phyloP scores from a whole-genome alignment of 2,888 invertebrate genomes.

The Coremacera marginata region DNA sequence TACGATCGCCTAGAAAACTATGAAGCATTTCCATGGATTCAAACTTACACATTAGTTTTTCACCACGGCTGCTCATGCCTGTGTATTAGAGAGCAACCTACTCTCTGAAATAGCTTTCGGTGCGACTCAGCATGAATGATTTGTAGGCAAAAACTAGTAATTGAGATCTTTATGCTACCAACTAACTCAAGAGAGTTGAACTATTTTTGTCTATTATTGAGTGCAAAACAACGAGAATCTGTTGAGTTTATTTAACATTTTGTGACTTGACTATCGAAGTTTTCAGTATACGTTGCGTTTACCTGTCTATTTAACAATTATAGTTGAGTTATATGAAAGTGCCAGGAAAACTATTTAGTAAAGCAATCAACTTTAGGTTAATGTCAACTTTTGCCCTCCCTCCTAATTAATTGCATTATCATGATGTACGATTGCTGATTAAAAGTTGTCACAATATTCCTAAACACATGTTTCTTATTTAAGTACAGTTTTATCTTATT shows the following conservation, averaged over 20 bases:
- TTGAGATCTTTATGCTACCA: not conserved
- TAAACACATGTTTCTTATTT: no score
- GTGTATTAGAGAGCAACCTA: slow-evolving; percentile 35
- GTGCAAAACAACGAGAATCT: not conserved
- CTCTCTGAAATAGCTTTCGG: slow-evolving; percentile 1
- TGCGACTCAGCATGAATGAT: not conserved
- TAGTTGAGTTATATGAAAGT: no score
- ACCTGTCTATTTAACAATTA: no score
- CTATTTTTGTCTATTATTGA: slow-evolving; percentile 11
- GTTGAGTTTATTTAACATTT: not conserved
- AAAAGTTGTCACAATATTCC: no score
- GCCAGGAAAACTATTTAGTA: no score
- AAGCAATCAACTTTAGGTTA: no score
- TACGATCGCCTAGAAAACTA: slow-evolving; percentile 40
- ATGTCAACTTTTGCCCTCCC: no score
- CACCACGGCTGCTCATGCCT: slow-evolving; percentile 41
- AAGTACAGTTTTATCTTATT: no score
- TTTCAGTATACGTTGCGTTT: no score
- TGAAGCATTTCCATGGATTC: slow-evolving; percentile 33
- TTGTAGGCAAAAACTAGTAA: slow-evolving; percentile 37
- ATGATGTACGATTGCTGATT: no score
- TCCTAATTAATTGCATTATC: no score
- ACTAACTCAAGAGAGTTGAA: slow-evolving; percentile 25
- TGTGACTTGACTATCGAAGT: no score
- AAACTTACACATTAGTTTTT: slow-evolving; percentile 46